Conservation (phyloP, 2,113 vertebrate species). For the Trichechus manatus region DNA sequence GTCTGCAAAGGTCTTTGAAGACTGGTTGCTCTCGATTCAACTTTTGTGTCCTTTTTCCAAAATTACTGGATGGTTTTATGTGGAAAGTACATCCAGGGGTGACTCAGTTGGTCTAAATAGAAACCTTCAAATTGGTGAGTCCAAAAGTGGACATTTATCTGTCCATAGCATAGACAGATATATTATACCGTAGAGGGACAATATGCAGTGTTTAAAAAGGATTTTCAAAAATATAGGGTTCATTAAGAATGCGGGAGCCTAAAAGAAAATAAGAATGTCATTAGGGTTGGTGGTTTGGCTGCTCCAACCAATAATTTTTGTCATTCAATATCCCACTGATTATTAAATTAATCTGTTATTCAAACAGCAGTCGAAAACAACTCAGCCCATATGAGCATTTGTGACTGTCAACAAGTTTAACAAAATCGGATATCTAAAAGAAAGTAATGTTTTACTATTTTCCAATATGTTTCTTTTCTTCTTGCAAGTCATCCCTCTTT, state of each 20-base stretch:
- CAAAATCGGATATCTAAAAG: slow-evolving; percentile 79
- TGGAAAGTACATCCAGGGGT: slow-evolving; percentile 81
- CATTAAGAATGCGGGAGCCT: slow-evolving; percentile 90
- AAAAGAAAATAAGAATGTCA: slow-evolving; percentile 91
- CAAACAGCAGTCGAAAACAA: slow-evolving; percentile 87
- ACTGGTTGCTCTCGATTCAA: slow-evolving; percentile 63
- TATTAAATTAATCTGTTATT: slow-evolving; percentile 92
- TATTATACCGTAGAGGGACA: slow-evolving; percentile 73
- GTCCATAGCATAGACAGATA: slow-evolving; percentile 74
- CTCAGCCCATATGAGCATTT: slow-evolving; percentile 84
- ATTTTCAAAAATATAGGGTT: slow-evolving; percentile 90
- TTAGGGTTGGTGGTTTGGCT: slow-evolving; percentile 90
- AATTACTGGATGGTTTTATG: slow-evolving; percentile 81
- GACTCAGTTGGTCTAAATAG: slow-evolving; percentile 78
- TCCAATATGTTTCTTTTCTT: slow-evolving; percentile 73
- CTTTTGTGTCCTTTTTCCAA: slow-evolving; percentile 73
- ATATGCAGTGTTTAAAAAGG: slow-evolving; percentile 81
- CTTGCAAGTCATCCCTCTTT: slow-evolving; percentile 45
- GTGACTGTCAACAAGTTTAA: slow-evolving; percentile 85
- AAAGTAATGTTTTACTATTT: slow-evolving; percentile 81
- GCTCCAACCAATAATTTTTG: slow-evolving; percentile 86
- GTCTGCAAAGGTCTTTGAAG: slow-evolving; percentile 76
- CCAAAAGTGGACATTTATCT: slow-evolving; percentile 56
- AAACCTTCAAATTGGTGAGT: slow-evolving; percentile 67
- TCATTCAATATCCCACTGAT: slow-evolving; percentile 88